Evolutionary conservation across 1,140 invertebrate species (phyloP).

Genomic region (Cepaea nemoralis): DNA sequence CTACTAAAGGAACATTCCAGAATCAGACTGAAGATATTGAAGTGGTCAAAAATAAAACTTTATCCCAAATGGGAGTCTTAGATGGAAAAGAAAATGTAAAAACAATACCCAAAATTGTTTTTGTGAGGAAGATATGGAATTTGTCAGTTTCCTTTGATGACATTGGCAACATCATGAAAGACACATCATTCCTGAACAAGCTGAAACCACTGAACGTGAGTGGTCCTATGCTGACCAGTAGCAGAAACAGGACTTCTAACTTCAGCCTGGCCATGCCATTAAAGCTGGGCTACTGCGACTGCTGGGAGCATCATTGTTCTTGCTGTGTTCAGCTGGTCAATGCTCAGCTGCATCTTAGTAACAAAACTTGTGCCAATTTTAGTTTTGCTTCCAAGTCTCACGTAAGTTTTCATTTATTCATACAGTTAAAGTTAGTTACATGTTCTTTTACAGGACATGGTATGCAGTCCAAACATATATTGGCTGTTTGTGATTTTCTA

Average conservation of each 20-base stretch:
- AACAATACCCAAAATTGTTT: conserved; percentile 41
- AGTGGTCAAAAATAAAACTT: conserved; percentile 64
- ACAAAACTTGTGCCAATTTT: conserved; percentile 62
- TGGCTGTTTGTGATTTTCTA: no score
- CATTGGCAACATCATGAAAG: conserved; percentile 65
- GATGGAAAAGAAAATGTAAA: conserved; percentile 52
- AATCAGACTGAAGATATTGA: conserved; percentile 58
- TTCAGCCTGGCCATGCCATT: conserved; percentile 46
- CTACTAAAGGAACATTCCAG: conserved; percentile 4
- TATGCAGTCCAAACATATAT: not conserved
- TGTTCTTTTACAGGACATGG: not conserved
- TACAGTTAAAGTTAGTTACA: no score
- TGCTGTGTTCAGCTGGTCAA: conserved; percentile 61
- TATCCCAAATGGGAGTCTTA: conserved; percentile 61
- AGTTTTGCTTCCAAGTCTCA: conserved; percentile 65
- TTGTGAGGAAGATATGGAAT: conserved; percentile 55
- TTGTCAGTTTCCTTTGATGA: conserved; percentile 63
- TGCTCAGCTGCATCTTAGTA: conserved; percentile 59
- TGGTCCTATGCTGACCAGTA: conserved; percentile 44
- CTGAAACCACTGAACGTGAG: conserved; percentile 51
- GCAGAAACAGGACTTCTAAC: conserved; percentile 47
- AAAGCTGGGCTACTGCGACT: conserved; percentile 63
- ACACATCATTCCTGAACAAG: conserved; percentile 62
- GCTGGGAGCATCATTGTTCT: conserved; percentile 59
- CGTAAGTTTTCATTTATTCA: conserved; percentile 48